Conservation (phyloP, 2,888 invertebrate species). For the Eristalis arbustorum region DNA sequence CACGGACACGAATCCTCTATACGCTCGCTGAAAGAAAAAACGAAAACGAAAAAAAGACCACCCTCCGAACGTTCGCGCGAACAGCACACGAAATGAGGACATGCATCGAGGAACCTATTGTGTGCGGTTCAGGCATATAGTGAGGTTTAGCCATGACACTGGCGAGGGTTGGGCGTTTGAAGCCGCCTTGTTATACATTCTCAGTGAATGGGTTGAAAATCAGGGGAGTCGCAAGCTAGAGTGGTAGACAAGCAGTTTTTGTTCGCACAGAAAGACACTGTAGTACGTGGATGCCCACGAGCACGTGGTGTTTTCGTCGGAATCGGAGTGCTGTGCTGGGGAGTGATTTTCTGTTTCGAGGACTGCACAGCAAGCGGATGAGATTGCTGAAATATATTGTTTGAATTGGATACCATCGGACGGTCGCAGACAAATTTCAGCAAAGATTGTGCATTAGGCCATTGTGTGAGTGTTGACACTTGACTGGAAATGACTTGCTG, state of each 20-base stretch:
- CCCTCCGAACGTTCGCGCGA: background rate
- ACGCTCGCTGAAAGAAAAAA: background rate
- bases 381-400: background rate
- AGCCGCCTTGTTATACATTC: constrained; percentile 4
- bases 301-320: background rate
- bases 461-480: background rate
- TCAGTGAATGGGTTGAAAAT: constrained; percentile 17
- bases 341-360: background rate
- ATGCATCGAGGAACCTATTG: constrained; percentile 5
- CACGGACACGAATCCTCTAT: background rate
- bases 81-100: background rate
- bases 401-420: background rate
- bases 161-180: background rate
- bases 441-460: background rate
- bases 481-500: background rate
- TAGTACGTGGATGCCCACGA: background rate
- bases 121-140: constrained; percentile 5
- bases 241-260: background rate
- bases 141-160: constrained; percentile 9
- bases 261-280: background rate
- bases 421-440: background rate
- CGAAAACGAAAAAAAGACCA: background rate
- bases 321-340: background rate
- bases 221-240: constrained; percentile 4
- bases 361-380: background rate